These are phyloP conservation scores for Carapus acus DNA, from an alignment of 2,797 vertebrate genomes.

Conservation along the genomic window DNA sequence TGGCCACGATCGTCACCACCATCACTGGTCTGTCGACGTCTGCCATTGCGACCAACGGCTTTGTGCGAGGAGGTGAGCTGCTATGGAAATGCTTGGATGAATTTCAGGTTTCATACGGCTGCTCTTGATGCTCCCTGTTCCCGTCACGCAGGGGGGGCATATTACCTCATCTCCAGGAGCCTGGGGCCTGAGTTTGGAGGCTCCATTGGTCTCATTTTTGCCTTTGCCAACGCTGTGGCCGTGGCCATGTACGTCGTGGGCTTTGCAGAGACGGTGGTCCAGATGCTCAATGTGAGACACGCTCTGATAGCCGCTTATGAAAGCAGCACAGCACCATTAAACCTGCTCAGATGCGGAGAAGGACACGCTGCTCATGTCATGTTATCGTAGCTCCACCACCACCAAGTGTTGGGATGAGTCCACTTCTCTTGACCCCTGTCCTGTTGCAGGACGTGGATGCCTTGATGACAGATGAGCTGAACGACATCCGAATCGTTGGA, in stretches of 20 bases:
- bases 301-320: too few relatives aligned
- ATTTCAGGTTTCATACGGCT: too few relatives aligned
- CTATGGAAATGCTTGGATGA: too few relatives aligned
- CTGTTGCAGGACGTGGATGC: slow-evolving; percentile 80
- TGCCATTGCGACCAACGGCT: slow-evolving; percentile 94
- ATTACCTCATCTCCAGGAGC: slow-evolving; percentile 96
- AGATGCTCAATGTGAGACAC: slow-evolving; percentile 81
- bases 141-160: slow-evolving; percentile 81
- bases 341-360: too few relatives aligned
- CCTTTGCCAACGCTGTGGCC: slow-evolving; percentile 95
- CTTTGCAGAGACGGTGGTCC: slow-evolving; percentile 92
- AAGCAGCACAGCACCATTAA: too few relatives aligned
- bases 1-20: slow-evolving; percentile 92
- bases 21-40: slow-evolving; percentile 96
- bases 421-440: too few relatives aligned
- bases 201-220: slow-evolving; percentile 93
- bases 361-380: too few relatives aligned
- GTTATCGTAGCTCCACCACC: too few relatives aligned
- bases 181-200: slow-evolving; percentile 95
- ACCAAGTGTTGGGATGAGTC: too few relatives aligned
- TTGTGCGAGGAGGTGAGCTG: slow-evolving; percentile 95
- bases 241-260: slow-evolving; percentile 98
- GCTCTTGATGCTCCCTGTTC: not conserved
- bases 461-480: slow-evolving; percentile 86
- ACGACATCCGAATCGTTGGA: slow-evolving; percentile 92